Evolutionary conservation across 2,888 invertebrate genomes (phyloP).

Genomic region (Cephus runcator): DNA sequence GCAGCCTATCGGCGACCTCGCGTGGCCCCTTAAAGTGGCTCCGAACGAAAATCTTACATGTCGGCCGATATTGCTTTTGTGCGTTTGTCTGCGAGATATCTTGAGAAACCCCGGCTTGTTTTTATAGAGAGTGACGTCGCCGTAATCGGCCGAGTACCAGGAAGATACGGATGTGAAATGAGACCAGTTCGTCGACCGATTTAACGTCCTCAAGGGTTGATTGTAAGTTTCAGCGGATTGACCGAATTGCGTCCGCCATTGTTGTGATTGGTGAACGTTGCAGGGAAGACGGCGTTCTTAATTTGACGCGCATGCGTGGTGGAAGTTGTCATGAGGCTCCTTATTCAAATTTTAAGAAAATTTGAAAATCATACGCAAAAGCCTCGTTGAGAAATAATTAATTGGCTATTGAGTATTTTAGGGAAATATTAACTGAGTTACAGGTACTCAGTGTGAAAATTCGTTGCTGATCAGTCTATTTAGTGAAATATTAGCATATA

Average conservation of each 20-base stretch:
- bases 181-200: slow-evolving; percentile 6
- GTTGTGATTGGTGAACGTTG: slow-evolving; percentile 56
- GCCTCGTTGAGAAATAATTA: not conserved
- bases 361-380: not conserved
- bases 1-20: slow-evolving; percentile 61
- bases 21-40: slow-evolving; percentile 60
- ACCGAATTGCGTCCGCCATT: slow-evolving; percentile 59
- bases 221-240: slow-evolving; percentile 47
- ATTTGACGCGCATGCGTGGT: slow-evolving; percentile 50
- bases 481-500: not conserved
- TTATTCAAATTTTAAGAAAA: slow-evolving; percentile 45
- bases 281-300: slow-evolving; percentile 54
- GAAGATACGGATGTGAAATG: slow-evolving; percentile 32
- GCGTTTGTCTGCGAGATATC: slow-evolving; percentile 45
- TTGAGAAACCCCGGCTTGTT: slow-evolving; percentile 28
- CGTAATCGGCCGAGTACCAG: slow-evolving; percentile 12
- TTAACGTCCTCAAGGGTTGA: slow-evolving; percentile 19
- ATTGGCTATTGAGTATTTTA: not conserved
- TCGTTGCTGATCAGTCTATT: not conserved
- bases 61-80: slow-evolving; percentile 52
- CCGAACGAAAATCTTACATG: slow-evolving; percentile 60
- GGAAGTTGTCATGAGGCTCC: slow-evolving; percentile 32
- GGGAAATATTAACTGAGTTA: not conserved
- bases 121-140: slow-evolving; percentile 8
- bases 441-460: not conserved